These are phyloP conservation scores for Helostoma temminkii DNA, from an alignment of 2,797 vertebrate species.

Conservation along the genomic window DNA sequence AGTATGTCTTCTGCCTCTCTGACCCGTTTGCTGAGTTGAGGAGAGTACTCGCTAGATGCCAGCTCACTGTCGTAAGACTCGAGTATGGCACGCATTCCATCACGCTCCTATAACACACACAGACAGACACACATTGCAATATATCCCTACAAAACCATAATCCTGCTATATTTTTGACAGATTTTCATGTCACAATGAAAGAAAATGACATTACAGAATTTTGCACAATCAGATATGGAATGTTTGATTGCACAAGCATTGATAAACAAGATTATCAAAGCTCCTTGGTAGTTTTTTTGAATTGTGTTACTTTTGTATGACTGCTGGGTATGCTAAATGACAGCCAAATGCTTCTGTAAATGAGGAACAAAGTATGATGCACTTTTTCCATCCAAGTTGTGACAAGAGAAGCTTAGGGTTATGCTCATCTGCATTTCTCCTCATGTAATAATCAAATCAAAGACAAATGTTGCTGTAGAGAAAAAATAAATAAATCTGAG, in stretches of 20 bases:
- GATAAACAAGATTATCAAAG: slow-evolving; percentile 25
- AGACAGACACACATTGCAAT: slow-evolving; percentile 2
- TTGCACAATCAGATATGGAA: background rate
- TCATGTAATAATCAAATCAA: slow-evolving; percentile 51
- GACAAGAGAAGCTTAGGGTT: slow-evolving; percentile 40
- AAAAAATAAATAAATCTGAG: slow-evolving; percentile 33
- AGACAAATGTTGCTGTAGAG: slow-evolving; percentile 36
- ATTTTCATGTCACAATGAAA: background rate
- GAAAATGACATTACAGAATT: slow-evolving; percentile 14
- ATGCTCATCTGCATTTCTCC: slow-evolving; percentile 22
- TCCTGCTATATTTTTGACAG: background rate
- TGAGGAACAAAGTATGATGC: slow-evolving; percentile 44
- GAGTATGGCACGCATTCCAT: slow-evolving; percentile 94
- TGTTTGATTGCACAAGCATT: slow-evolving; percentile 5
- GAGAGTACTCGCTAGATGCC: slow-evolving; percentile 87
- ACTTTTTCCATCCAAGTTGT: slow-evolving; percentile 14
- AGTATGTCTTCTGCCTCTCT: slow-evolving; percentile 93
- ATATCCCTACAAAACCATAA: background rate
- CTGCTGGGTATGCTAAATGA: slow-evolving; percentile 33
- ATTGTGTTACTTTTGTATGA: slow-evolving; percentile 9
- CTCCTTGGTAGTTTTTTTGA: slow-evolving; percentile 10
- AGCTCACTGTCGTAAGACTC: slow-evolving; percentile 95
- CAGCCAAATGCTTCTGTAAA: slow-evolving; percentile 51
- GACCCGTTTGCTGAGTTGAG: slow-evolving; percentile 90
- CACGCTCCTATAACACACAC: slow-evolving; percentile 87